Conservation (phyloP, 1,140 invertebrate genomes). For the Euschistus heros region DNA sequence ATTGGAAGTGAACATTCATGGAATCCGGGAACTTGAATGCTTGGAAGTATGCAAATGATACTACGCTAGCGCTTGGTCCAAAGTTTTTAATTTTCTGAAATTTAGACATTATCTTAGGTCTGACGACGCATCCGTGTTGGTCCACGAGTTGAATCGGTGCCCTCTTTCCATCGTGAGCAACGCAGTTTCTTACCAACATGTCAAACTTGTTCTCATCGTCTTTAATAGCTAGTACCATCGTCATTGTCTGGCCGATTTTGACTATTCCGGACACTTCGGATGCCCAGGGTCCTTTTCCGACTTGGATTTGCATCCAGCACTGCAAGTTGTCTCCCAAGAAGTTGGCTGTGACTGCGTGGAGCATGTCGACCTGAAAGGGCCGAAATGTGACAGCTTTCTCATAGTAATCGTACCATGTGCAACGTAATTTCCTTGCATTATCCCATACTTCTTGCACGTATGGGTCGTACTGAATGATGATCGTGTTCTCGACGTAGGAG, state of each 20-base stretch:
- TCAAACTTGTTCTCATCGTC: constrained; percentile 93
- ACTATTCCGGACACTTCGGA: constrained; percentile 88
- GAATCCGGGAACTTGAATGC: constrained; percentile 94
- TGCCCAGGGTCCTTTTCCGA: constrained; percentile 91
- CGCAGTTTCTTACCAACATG: constrained; percentile 88
- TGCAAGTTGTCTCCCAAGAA: constrained; percentile 92
- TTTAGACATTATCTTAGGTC: constrained; percentile 84
- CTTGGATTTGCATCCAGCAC: constrained; percentile 91
- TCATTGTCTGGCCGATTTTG: constrained; percentile 94
- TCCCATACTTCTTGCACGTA: constrained; percentile 95
- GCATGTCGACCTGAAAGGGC: constrained; percentile 90
- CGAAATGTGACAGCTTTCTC: constrained; percentile 91
- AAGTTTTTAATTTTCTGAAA: constrained; percentile 95
- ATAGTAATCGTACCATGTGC: constrained; percentile 92
- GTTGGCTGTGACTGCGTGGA: constrained; percentile 84
- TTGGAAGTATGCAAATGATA: constrained; percentile 88
- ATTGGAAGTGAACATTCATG: constrained; percentile 94
- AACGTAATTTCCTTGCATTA: constrained; percentile 80
- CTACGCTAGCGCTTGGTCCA: constrained; percentile 77
- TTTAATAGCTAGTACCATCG: constrained; percentile 91
- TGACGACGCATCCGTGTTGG: constrained; percentile 80
- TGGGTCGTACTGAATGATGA: constrained; percentile 87
- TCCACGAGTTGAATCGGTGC: constrained; percentile 91
- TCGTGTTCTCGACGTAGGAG: constrained; percentile 89
- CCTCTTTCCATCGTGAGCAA: constrained; percentile 86